phyloP scores from a whole-genome alignment of 2,888 invertebrate species.

The Pseudococcus longispinus region DNA sequence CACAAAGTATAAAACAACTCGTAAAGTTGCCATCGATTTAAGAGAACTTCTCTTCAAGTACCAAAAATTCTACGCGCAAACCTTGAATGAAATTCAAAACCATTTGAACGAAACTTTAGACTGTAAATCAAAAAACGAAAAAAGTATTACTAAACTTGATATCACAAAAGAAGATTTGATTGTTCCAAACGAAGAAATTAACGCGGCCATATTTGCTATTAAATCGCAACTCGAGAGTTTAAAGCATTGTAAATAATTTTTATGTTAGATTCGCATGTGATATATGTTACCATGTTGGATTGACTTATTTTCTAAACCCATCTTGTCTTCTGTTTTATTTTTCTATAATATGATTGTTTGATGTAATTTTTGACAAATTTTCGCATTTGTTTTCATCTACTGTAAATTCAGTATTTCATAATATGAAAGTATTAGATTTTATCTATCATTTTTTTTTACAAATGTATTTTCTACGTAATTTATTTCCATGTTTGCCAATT shows the following conservation, averaged over 20 bases:
- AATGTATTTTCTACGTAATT: background rate
- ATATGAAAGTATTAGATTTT: background rate
- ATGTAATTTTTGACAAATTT: background rate
- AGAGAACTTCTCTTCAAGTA: conserved; percentile 21
- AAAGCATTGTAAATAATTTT: background rate
- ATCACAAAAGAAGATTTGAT: conserved; percentile 29
- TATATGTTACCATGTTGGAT: conserved; percentile 20
- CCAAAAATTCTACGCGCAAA: conserved; percentile 11
- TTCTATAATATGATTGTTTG: background rate
- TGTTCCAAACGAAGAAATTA: conserved; percentile 18
- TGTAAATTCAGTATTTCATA: conserved; percentile 27
- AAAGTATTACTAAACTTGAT: conserved; percentile 17
- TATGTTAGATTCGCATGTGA: background rate
- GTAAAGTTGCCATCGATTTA: conserved; percentile 32
- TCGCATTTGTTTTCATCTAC: background rate
- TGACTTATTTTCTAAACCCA: background rate
- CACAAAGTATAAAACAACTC: conserved; percentile 32
- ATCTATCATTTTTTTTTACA: background rate
- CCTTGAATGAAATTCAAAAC: conserved; percentile 46
- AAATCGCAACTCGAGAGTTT: conserved; percentile 31
- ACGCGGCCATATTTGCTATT: conserved; percentile 19
- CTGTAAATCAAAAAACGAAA: background rate
- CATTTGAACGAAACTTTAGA: conserved; percentile 42
- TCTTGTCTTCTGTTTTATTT: background rate
- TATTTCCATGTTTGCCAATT: background rate